These are phyloP conservation scores for Cyclura pinguis DNA, from an alignment of 2,797 vertebrate species.

Conservation along the genomic window DNA sequence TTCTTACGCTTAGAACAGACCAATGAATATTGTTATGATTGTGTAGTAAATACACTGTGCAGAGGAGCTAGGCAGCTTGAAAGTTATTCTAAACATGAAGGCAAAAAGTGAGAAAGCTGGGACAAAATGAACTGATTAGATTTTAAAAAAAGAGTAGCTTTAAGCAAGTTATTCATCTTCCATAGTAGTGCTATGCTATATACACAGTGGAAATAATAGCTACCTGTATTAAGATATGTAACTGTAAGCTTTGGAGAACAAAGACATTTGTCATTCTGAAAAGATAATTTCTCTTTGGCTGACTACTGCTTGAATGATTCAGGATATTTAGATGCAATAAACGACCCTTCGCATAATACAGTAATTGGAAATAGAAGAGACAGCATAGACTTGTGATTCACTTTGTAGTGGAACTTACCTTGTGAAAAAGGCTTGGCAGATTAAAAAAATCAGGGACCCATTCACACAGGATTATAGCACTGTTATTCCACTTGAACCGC, in stretches of 20 bases:
- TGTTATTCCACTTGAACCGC: no score
- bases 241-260: constrained; percentile 48
- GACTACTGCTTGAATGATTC: constrained; percentile 34
- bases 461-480: no score
- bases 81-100: neutral
- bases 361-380: neutral
- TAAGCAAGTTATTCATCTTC: constrained; percentile 26
- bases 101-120: neutral
- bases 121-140: neutral
- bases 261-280: constrained; percentile 48
- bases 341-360: neutral
- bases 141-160: neutral
- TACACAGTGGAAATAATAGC: constrained; percentile 11
- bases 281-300: constrained; percentile 41
- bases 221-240: constrained; percentile 33
- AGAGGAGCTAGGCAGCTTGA: neutral
- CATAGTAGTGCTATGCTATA: neutral
- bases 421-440: neutral
- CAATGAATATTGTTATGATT: no score
- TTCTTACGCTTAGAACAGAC: no score
- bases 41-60: neutral
- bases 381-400: neutral
- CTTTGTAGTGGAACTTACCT: neutral
- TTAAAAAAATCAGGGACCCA: no score
- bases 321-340: constrained; percentile 26